Evolutionary conservation across 37 sponge, comb jelly and placozoan species (phyloP).

Genomic region (Corticium candelabrum): DNA sequence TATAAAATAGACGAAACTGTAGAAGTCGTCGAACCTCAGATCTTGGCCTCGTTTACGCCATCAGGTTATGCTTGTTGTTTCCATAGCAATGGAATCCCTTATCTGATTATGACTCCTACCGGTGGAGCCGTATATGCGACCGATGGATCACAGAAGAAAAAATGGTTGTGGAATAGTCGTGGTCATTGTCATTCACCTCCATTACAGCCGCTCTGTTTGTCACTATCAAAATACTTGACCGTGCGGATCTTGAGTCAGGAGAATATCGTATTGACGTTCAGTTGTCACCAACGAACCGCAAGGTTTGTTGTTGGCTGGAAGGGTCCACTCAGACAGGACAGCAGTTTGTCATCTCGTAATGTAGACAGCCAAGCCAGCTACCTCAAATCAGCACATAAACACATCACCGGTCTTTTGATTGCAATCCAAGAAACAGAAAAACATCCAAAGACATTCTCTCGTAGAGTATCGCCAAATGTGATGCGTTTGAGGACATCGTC

Average conservation of each 20-base stretch:
- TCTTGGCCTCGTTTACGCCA: not conserved
- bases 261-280: not conserved
- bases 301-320: not conserved
- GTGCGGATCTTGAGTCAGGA: not conserved
- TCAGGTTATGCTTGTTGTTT: not conserved
- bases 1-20: not conserved
- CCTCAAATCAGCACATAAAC: no score
- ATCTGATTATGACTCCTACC: not conserved
- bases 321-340: no score
- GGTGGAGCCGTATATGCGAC: not conserved
- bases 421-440: not conserved
- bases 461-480: no score
- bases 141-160: not conserved
- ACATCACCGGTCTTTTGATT: not conserved
- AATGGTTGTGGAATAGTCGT: not conserved
- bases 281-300: not conserved
- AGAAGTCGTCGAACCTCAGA: not conserved
- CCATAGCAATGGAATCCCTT: not conserved
- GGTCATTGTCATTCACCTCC: not conserved
- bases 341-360: no score
- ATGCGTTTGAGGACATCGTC: no score
- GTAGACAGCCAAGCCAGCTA: no score
- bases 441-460: not conserved
- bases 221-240: not conserved
- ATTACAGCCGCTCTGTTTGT: not conserved